Evolutionary conservation across 2,797 vertebrate genomes (phyloP).

Genomic region (Naso thynnoides): DNA sequence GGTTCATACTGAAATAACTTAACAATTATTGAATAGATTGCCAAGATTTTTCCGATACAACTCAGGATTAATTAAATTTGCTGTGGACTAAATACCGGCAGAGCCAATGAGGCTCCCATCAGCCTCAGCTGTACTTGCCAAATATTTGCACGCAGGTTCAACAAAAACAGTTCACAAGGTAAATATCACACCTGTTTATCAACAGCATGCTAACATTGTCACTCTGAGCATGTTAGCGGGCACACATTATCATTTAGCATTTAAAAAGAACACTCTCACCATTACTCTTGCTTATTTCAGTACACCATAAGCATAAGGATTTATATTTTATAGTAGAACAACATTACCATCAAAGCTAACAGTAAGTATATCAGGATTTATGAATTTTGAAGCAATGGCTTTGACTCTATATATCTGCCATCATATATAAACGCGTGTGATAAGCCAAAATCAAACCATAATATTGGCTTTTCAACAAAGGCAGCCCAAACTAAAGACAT

Average conservation of each 20-base stretch:
- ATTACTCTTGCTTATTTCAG: too few species aligned
- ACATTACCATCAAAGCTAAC: background rate
- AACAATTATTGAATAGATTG: background rate
- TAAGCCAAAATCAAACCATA: slow-evolving; percentile 2
- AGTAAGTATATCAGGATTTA: background rate
- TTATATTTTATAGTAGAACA: too few species aligned
- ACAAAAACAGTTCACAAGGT: background rate
- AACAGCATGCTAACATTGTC: too few species aligned
- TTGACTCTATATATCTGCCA: background rate
- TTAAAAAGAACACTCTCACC: too few species aligned
- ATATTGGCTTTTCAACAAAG: background rate
- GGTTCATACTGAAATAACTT: background rate
- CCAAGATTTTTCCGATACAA: background rate
- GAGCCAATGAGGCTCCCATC: background rate
- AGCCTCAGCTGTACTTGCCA: background rate
- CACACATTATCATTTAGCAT: too few species aligned
- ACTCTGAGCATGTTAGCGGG: background rate
- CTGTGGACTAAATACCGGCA: background rate
- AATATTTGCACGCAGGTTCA: background rate
- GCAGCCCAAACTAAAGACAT: background rate
- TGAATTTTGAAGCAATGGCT: background rate
- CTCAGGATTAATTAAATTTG: background rate
- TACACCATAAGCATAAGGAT: too few species aligned
- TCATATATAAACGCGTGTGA: background rate
- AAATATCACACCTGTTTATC: background rate